phyloP scores from a whole-genome alignment of 2,797 vertebrate genomes.

The Rhinatrema bivittatum region DNA sequence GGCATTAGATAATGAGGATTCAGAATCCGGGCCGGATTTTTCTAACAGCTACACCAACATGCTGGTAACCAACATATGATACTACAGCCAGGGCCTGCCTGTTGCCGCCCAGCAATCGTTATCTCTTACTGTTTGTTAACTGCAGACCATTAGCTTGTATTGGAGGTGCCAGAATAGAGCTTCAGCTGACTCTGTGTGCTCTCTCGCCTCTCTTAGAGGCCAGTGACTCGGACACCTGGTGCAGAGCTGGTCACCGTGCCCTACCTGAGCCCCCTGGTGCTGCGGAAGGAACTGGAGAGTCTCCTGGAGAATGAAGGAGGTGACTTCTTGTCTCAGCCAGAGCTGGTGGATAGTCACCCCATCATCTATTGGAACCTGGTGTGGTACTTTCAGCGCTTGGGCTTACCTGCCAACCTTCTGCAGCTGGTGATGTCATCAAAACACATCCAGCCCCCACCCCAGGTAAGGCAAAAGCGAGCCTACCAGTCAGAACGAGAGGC shows the following conservation, averaged over 20 bases:
- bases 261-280: constrained; percentile 84
- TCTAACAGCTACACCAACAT: constrained; percentile 19
- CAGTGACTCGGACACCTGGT: constrained; percentile 37
- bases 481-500: accelerated
- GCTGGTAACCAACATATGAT: too few species aligned
- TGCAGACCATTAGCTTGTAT: too few species aligned
- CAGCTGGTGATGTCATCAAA: constrained; percentile 66
- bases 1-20: constrained; percentile 63
- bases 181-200: too few species aligned
- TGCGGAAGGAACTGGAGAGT: constrained; percentile 87
- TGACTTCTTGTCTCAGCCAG: constrained; percentile 70
- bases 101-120: too few species aligned
- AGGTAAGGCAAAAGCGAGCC: constrained; percentile 36
- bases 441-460: constrained; percentile 40
- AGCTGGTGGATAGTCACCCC: constrained; percentile 80
- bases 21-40: constrained; percentile 9
- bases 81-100: too few species aligned
- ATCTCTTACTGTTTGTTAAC: too few species aligned
- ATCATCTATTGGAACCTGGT: constrained; percentile 94
- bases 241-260: constrained; percentile 65
- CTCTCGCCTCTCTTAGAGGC: too few species aligned
- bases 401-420: constrained; percentile 72
- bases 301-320: constrained; percentile 88
- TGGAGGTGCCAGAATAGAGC: neutral
- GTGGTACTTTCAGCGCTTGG: constrained; percentile 84